A percentile compares a stretch with the other conserved stretches of the same genome.
These are phyloP conservation scores for Epinephelus cyanopodus DNA, from an alignment of 2,113 vertebrate species.

Conservation along the genomic window DNA sequence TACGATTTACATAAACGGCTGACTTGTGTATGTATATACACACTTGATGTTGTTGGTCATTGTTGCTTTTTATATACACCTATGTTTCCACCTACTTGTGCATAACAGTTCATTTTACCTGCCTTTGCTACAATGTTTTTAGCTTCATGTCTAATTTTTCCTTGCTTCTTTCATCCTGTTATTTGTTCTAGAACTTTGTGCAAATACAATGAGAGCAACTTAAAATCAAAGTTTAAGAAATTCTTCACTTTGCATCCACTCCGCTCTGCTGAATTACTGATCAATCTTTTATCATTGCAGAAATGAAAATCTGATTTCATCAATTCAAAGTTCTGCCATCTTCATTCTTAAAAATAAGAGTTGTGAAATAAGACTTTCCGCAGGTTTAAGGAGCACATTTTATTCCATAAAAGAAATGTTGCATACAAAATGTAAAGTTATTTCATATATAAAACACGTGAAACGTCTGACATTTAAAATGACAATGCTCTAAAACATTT, in stretches of 20 bases:
- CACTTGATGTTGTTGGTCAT: too few relatives aligned
- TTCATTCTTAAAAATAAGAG: not conserved
- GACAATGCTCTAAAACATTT: not conserved
- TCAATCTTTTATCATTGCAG: not conserved
- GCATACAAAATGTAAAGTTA: constrained; percentile 5
- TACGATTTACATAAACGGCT: not conserved
- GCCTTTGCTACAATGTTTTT: too few relatives aligned
- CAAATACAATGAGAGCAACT: not conserved
- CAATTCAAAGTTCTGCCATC: not conserved
- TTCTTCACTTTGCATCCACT: not conserved
- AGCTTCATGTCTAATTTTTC: not conserved
- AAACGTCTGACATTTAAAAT: not conserved
- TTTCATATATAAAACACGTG: constrained; percentile 2
- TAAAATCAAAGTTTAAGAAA: not conserved
- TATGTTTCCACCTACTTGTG: not conserved
- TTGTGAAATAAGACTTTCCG: not conserved
- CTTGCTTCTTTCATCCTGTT: not conserved
- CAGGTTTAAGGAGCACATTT: constrained; percentile 12
- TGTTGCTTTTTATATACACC: not conserved
- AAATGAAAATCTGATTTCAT: not conserved
- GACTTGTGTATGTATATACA: too few relatives aligned
- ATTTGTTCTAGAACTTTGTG: not conserved
- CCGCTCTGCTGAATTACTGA: not conserved
- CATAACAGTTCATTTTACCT: not conserved
- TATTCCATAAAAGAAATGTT: constrained; percentile 31